Conservation (phyloP, 2,113 vertebrate species). For the Willisornis vidua region DNA sequence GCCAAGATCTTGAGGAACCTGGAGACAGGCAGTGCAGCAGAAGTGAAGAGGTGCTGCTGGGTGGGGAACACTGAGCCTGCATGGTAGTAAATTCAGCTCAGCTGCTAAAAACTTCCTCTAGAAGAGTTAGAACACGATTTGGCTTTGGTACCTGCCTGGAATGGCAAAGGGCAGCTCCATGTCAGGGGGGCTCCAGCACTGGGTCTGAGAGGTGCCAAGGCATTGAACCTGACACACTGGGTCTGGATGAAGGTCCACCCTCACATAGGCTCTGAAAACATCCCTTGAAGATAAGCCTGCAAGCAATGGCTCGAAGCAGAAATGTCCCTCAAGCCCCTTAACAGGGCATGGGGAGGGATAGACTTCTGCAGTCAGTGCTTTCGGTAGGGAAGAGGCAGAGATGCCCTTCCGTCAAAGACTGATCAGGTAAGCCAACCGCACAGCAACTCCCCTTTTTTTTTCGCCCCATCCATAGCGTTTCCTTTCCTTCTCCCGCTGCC, state of each 20-base stretch:
- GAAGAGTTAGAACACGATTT: not conserved
- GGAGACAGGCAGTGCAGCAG: fast-evolving
- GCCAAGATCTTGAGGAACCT: not conserved
- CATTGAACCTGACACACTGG: fast-evolving
- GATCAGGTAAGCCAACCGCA: not conserved
- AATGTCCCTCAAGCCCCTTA: not conserved
- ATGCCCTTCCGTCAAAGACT: not conserved
- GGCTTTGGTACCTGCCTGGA: fast-evolving
- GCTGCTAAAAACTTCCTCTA: not conserved
- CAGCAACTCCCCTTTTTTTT: not conserved
- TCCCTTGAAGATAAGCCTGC: not conserved
- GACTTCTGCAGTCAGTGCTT: not conserved
- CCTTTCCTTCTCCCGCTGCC: not conserved
- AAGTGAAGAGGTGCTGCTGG: fast-evolving
- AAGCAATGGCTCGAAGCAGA: not conserved
- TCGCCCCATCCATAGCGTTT: not conserved
- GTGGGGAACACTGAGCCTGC: fast-evolving
- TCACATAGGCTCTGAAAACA: not conserved
- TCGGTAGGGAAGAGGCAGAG: not conserved
- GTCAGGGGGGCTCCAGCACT: not conserved
- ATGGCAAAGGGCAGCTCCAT: not conserved
- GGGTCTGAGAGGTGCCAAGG: not conserved
- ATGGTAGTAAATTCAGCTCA: not conserved
- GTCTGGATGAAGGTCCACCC: not conserved
- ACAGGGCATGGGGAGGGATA: fast-evolving